Percentiles rank a stretch among this genome's conserved stretches.
Evolutionary conservation across 2,797 vertebrate species (phyloP).

Genomic region (Aplochiton taeniatus): DNA sequence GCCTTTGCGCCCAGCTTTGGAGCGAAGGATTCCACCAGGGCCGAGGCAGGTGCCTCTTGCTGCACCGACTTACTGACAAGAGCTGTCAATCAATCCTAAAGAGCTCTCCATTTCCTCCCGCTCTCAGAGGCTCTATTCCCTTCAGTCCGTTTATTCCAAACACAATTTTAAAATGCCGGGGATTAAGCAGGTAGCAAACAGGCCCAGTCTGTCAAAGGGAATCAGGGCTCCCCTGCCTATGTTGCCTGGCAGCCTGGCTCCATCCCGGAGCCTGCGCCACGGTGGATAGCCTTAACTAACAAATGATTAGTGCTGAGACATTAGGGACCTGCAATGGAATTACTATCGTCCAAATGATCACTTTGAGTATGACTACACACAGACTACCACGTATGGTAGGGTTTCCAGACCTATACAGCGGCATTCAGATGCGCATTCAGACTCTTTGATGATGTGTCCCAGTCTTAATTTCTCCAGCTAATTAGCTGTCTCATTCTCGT

Average conservation of each 20-base stretch:
- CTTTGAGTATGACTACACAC: constrained; percentile 20
- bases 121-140: constrained; percentile 70
- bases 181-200: constrained; percentile 79
- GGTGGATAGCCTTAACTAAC: constrained; percentile 48
- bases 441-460: constrained; percentile 11
- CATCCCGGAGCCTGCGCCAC: constrained; percentile 44
- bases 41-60: constrained; percentile 76
- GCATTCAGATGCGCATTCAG: constrained; percentile 17
- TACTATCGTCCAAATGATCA: constrained; percentile 35
- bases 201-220: constrained; percentile 69
- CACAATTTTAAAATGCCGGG: constrained; percentile 73
- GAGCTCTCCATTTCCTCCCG: constrained; percentile 68
- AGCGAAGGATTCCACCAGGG: constrained; percentile 68
- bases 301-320: constrained; percentile 60
- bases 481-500: constrained; percentile 20
- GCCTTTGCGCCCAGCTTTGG: constrained; percentile 68
- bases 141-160: constrained; percentile 77
- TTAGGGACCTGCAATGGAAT: constrained; percentile 44
- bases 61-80: constrained; percentile 72
- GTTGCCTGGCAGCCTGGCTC: constrained; percentile 48
- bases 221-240: constrained; percentile 62
- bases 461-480: constrained; percentile 10
- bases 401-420: constrained; percentile 25
- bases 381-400: constrained; percentile 4
- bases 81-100: constrained; percentile 76